Evolutionary conservation across 2,113 vertebrate genomes (phyloP).

Genomic region (Anarrhichthys ocellatus): DNA sequence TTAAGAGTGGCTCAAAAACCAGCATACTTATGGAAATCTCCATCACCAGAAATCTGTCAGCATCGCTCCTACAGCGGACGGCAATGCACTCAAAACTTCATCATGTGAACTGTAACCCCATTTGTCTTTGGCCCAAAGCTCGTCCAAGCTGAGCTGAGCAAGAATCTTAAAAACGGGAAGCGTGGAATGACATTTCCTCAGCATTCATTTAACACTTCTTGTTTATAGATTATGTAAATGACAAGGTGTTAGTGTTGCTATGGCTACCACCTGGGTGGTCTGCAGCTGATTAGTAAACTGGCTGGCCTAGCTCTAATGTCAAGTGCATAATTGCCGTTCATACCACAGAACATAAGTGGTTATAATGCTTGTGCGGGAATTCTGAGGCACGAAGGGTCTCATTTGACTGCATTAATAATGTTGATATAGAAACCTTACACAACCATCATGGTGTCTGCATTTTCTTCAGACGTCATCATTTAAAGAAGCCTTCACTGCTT

Average conservation of each 20-base stretch:
- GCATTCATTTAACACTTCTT: neutral
- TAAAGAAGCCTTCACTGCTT: neutral
- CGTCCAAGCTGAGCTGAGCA: neutral
- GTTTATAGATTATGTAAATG: neutral
- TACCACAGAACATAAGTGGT: neutral
- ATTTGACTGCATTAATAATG: neutral
- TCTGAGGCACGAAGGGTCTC: neutral
- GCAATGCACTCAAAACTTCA: neutral
- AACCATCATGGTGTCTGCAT: no score
- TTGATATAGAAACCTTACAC: neutral
- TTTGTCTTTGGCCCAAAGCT: neutral
- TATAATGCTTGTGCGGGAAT: neutral
- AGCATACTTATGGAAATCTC: conserved; percentile 3
- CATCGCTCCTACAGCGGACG: neutral
- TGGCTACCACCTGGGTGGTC: conserved; percentile 33
- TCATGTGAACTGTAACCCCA: neutral
- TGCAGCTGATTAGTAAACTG: conserved; percentile 17
- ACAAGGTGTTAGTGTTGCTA: conserved; percentile 3
- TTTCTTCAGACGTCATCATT: neutral
- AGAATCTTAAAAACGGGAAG: neutral
- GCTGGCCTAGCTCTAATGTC: conserved; percentile 19
- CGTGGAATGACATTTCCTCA: neutral
- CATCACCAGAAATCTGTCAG: neutral
- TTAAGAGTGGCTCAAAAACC: neutral
- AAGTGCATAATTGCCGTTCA: conserved; percentile 19